A percentile compares a stretch with the other conserved stretches of the same genome.
phyloP scores from a whole-genome alignment of 2,797 vertebrate species.

The Bryconaethiops microstoma region DNA sequence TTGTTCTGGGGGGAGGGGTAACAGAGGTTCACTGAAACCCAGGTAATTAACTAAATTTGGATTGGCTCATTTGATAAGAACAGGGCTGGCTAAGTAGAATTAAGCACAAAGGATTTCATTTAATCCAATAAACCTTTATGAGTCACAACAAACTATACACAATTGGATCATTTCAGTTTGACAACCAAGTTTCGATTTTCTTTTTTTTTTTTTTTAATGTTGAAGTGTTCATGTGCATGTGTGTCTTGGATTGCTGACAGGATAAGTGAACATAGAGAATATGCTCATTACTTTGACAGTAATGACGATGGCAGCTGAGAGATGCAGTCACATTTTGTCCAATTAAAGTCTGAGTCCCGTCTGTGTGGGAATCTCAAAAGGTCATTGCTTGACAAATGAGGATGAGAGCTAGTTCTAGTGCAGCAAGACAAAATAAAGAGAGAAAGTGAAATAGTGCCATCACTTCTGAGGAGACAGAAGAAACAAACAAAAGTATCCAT shows the following conservation, averaged over 20 bases:
- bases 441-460: background rate
- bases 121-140: slow-evolving; percentile 28
- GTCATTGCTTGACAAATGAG: slow-evolving; percentile 47
- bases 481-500: background rate
- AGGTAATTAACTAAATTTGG: slow-evolving; percentile 46
- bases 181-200: background rate
- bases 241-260: background rate
- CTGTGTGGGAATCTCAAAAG: slow-evolving; percentile 41
- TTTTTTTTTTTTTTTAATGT: too few relatives aligned
- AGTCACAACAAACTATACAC: background rate
- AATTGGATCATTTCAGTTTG: background rate
- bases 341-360: slow-evolving; percentile 53
- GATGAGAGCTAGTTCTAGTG: slow-evolving; percentile 16
- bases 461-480: background rate
- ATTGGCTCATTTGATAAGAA: slow-evolving; percentile 32
- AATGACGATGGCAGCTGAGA: background rate
- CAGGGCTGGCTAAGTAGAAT: slow-evolving; percentile 5
- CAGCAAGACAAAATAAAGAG: slow-evolving; percentile 3
- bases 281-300: slow-evolving; percentile 11
- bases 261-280: slow-evolving; percentile 19
- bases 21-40: slow-evolving; percentile 21
- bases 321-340: slow-evolving; percentile 26
- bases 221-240: background rate
- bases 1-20: background rate
- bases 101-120: slow-evolving; percentile 12